Conservation (phyloP, 2,888 invertebrate genomes). For the Agonopterix subpropinquella region DNA sequence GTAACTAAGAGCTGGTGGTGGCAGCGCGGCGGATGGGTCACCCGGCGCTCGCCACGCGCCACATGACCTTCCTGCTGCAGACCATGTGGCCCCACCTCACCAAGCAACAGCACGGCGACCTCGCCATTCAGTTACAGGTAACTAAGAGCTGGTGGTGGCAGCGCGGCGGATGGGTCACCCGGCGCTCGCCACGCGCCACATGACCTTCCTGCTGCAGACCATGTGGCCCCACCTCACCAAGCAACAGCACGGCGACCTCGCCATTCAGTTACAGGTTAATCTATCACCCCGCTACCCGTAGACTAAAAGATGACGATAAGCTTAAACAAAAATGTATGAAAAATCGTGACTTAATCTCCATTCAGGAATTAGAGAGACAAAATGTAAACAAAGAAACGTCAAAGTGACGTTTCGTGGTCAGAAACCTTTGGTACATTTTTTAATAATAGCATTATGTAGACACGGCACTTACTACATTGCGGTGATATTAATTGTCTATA, state of each 20-base stretch:
- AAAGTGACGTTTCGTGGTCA: too few species aligned
- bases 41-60: constrained; percentile 92
- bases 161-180: constrained; percentile 94
- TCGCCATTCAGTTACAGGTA: constrained; percentile 87
- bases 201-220: constrained; percentile 94
- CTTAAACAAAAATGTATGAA: too few species aligned
- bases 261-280: constrained; percentile 84
- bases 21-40: constrained; percentile 95
- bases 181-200: constrained; percentile 93
- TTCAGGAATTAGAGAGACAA: too few species aligned
- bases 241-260: constrained; percentile 87
- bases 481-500: too few species aligned
- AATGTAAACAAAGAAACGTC: too few species aligned
- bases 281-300: too few species aligned
- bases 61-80: constrained; percentile 95
- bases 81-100: constrained; percentile 91
- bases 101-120: constrained; percentile 85
- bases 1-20: constrained; percentile 93
- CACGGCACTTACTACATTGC: too few species aligned
- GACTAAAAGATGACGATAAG: too few species aligned
- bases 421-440: too few species aligned
- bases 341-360: too few species aligned
- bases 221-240: constrained; percentile 88
- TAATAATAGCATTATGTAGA: too few species aligned
- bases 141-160: constrained; percentile 94